Base-by-base conservation (phyloP, 2,113 vertebrate genomes). In the Catagonus wagneri region DNA sequence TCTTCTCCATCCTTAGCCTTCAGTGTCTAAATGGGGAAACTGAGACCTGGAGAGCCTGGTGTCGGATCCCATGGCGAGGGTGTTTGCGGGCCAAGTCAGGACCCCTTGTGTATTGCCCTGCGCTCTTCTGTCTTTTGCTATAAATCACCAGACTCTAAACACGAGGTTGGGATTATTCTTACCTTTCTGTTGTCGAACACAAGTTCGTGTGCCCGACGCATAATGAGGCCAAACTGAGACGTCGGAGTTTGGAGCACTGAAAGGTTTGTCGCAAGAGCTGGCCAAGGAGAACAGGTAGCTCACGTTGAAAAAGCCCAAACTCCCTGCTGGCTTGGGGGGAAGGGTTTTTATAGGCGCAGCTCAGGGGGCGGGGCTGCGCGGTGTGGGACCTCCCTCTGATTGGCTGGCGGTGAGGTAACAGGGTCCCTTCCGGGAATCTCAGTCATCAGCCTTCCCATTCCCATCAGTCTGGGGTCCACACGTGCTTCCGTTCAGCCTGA, bases 141-240 rank as follows among this genome's bases (percentile, higher is more conserved):
- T 8, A 10, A 1, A 32, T 34, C 39, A 0, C 13, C 61, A 0
- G 19, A 68, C 23, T 34, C 1, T 25, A 39, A 36, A 58, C 39
- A 36, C 0, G 12, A 60, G 3, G 52, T 34, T 34, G 12, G 44
- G 32, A 10, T 19, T 14, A 17, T 27, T 34, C 68, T 63, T 54
- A 9, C 75, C 69, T 75, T 60, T 32, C 27, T 66, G 65, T 17
- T 32, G 63, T 66, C 6, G 1, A n/a, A 66, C 29, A 14, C 65
- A 66, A n/a, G 65, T 66, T 17, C 29, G 6, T 66, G 29, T 32
- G 27, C 65, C 65, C 15, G 29, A 66, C 27, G 6, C 65, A 66
- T 14, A 66, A 29, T n/a, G 65, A 66, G 65, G 32, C 27, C 65
- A 66, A 4, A n/a, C 65, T n/a, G 29, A 66, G 13, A 66, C 14